A percentile compares a stretch with the other conserved stretches of the same genome.
Evolutionary conservation across 1,140 invertebrate species (phyloP).

Genomic region (Brachionus asplanchnoidis): DNA sequence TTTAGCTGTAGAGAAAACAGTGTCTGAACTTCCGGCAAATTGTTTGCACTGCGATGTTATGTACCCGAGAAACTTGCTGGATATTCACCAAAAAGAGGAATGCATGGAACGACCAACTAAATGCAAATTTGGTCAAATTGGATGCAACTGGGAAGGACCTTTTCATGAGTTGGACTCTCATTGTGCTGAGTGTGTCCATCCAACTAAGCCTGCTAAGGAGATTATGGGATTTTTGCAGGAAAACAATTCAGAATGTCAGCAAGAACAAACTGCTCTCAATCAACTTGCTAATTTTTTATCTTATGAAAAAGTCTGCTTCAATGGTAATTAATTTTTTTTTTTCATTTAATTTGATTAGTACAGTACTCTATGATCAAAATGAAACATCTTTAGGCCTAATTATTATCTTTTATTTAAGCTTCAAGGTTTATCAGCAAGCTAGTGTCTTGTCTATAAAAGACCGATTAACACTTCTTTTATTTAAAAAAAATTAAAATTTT

Average conservation of each 20-base stretch:
- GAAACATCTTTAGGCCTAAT: no score
- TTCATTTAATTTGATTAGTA: not conserved
- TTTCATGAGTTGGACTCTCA: constrained; percentile 72
- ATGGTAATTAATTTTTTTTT: constrained; percentile 65
- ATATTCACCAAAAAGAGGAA: constrained; percentile 74
- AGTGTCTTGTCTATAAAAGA: no score
- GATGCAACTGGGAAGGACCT: constrained; percentile 84
- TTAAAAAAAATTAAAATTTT: no score
- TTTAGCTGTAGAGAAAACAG: constrained; percentile 88
- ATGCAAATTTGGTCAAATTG: constrained; percentile 79
- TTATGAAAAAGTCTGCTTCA: constrained; percentile 88
- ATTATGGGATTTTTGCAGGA: constrained; percentile 73
- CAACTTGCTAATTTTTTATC: constrained; percentile 80
- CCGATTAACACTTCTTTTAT: no score
- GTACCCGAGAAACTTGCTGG: constrained; percentile 76
- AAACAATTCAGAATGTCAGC: constrained; percentile 62
- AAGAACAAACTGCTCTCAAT: constrained; percentile 68
- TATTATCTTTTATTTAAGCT: no score
- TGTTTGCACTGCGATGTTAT: constrained; percentile 81
- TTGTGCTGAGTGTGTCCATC: constrained; percentile 73
- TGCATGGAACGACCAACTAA: constrained; percentile 80
- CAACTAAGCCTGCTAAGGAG: constrained; percentile 72
- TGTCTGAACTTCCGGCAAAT: constrained; percentile 81
- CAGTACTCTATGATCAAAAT: not conserved
- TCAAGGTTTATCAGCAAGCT: no score